Conservation (phyloP, 2,797 vertebrate species). For the Neosalanx taihuensis region DNA sequence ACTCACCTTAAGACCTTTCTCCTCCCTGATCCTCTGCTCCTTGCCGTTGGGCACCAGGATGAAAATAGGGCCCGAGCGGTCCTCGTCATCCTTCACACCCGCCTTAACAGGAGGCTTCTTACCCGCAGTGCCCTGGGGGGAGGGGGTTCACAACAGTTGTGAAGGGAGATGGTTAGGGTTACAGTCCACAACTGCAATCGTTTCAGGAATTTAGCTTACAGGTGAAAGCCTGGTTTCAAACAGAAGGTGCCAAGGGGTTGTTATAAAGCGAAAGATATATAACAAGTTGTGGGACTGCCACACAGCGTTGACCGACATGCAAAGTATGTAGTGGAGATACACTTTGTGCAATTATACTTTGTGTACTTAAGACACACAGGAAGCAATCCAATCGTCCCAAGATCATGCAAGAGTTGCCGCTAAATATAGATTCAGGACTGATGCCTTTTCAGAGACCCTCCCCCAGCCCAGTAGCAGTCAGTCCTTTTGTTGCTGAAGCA, state of each 20-base stretch:
- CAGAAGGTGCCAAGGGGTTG: neutral
- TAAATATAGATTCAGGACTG: conserved; percentile 2
- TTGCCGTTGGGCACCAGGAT: conserved; percentile 88
- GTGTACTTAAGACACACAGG: too few relatives aligned
- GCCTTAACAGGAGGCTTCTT: conserved; percentile 88
- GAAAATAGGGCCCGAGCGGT: conserved; percentile 91
- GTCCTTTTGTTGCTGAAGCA: neutral
- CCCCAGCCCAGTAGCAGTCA: neutral
- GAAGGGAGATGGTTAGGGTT: neutral
- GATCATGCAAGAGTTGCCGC: conserved; percentile 10
- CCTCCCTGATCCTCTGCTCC: conserved; percentile 95
- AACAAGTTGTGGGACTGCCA: neutral
- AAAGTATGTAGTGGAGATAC: neutral
- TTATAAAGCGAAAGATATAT: neutral
- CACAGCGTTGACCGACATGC: neutral
- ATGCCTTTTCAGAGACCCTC: neutral
- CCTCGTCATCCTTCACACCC: conserved; percentile 88
- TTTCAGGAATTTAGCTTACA: neutral
- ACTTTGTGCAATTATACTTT: neutral
- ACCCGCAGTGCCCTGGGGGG: conserved; percentile 72
- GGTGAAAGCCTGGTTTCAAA: neutral
- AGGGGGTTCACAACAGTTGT: too few relatives aligned
- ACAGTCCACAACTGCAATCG: neutral
- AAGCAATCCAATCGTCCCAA: too few relatives aligned
- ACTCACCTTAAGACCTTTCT: conserved; percentile 90